Conservation (phyloP, 2,888 invertebrate genomes). For the Octonoba sinensis region DNA sequence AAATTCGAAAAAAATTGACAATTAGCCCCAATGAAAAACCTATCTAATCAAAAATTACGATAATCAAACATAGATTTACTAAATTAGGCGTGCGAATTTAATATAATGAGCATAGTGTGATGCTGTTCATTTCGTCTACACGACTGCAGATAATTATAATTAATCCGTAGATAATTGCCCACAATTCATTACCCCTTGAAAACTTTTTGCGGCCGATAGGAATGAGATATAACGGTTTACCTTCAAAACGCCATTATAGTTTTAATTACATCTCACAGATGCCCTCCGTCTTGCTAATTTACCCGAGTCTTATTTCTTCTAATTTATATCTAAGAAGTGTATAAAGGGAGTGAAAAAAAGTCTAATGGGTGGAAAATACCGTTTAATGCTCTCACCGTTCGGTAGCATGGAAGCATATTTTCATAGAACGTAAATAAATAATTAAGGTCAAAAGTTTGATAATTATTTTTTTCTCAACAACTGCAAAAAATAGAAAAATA, state of each 20-base stretch:
- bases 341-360: no score
- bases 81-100: slow-evolving; percentile 63
- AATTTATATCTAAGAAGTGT: slow-evolving; percentile 29
- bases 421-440: no score
- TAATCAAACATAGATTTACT: slow-evolving; percentile 63
- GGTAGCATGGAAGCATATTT: no score
- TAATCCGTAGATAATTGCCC: slow-evolving; percentile 61
- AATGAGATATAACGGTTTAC: slow-evolving; percentile 15
- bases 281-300: slow-evolving; percentile 43
- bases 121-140: slow-evolving; percentile 37
- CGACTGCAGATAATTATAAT: slow-evolving; percentile 61
- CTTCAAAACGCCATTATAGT: slow-evolving; percentile 53
- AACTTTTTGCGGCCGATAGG: slow-evolving; percentile 38
- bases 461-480: no score
- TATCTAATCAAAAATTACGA: slow-evolving; percentile 43
- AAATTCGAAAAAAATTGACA: slow-evolving; percentile 24
- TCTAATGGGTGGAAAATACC: no score
- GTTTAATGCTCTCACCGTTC: no score
- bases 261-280: slow-evolving; percentile 59
- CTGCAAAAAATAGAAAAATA: no score
- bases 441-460: no score
- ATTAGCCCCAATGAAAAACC: slow-evolving; percentile 48
- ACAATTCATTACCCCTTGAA: slow-evolving; percentile 56
- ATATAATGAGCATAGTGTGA: slow-evolving; percentile 43
- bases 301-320: slow-evolving; percentile 48